A percentile compares a stretch with the other conserved stretches of the same genome.
These are phyloP conservation scores for Sciaenops ocellatus DNA, from an alignment of 2,797 vertebrate genomes.

Conservation along the genomic window DNA sequence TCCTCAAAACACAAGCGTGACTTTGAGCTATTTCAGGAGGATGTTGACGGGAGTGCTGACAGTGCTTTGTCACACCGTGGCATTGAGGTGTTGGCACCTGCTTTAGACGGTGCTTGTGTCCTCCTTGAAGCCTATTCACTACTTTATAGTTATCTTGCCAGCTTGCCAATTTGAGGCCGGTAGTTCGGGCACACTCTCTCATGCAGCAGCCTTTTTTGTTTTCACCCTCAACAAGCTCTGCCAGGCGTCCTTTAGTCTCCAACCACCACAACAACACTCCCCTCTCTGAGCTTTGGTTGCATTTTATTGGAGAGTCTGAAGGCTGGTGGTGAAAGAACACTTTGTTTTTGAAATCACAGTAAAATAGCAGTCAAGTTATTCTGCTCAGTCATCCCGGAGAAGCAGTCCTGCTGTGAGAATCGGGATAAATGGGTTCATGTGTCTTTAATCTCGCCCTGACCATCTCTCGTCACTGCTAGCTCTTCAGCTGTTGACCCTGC, in stretches of 20 bases:
- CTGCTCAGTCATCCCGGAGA: constrained; percentile 26
- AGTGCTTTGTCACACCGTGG: constrained; percentile 67
- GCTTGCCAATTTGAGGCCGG: constrained; percentile 63
- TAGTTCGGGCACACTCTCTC: constrained; percentile 62
- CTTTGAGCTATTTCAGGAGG: constrained; percentile 63
- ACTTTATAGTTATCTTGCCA: constrained; percentile 63
- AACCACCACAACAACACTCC: background rate
- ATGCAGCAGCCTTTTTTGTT: constrained; percentile 55
- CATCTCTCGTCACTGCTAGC: constrained; percentile 37
- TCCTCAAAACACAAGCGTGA: constrained; percentile 34
- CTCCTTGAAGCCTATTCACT: constrained; percentile 52
- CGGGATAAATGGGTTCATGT: constrained; percentile 61
- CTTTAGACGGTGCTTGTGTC: constrained; percentile 51
- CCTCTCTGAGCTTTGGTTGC: constrained; percentile 13
- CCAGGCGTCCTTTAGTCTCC: constrained; percentile 48
- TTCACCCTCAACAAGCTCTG: constrained; percentile 48
- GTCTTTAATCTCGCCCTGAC: constrained; percentile 58
- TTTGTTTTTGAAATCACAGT: constrained; percentile 31
- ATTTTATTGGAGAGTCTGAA: constrained; percentile 38
- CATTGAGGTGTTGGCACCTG: constrained; percentile 68
- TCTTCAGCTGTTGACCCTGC: constrained; percentile 86
- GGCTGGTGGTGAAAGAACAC: constrained; percentile 40
- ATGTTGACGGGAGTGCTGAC: constrained; percentile 70
- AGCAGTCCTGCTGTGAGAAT: constrained; percentile 44
- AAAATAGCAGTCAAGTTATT: constrained; percentile 22